A percentile compares a stretch with the other conserved stretches of the same genome.
These are phyloP conservation scores for Acrobasis consociella DNA, from an alignment of 2,888 invertebrate species.

Conservation along the genomic window DNA sequence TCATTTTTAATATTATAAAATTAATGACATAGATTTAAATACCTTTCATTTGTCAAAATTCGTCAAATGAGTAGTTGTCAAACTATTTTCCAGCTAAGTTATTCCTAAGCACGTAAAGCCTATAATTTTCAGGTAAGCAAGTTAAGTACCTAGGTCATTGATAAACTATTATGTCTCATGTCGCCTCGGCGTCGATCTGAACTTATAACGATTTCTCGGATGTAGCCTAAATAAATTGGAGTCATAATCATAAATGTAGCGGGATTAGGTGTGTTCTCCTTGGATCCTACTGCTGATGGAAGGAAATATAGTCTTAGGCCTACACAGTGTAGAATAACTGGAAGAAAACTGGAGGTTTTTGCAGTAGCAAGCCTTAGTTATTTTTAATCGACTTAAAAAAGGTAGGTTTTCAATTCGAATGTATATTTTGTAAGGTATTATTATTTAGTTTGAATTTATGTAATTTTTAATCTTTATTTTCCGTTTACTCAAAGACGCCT, in stretches of 20 bases:
- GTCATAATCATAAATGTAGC: conserved; percentile 23
- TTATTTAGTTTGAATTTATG: too few relatives aligned
- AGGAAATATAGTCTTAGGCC: not conserved
- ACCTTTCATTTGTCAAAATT: too few relatives aligned
- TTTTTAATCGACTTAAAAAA: too few relatives aligned
- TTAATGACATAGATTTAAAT: too few relatives aligned
- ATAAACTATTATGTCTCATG: not conserved
- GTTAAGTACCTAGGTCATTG: not conserved
- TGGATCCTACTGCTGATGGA: not conserved
- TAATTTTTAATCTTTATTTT: too few relatives aligned
- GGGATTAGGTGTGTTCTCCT: not conserved
- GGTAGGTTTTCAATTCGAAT: too few relatives aligned
- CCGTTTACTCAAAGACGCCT: too few relatives aligned
- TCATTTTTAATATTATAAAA: too few relatives aligned
- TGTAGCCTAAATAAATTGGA: conserved; percentile 24
- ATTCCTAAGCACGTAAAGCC: not conserved
- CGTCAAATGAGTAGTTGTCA: not conserved
- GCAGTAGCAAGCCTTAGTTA: too few relatives aligned
- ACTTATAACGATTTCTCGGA: conserved; percentile 4
- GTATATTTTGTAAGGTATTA: too few relatives aligned
- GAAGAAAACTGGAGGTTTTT: too few relatives aligned
- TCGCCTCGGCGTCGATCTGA: not conserved
- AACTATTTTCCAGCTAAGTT: not conserved
- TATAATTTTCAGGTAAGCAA: not conserved
- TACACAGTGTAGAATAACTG: too few relatives aligned